These are phyloP conservation scores for Thamnophis elegans DNA, from an alignment of 2,797 vertebrate genomes.

Conservation along the genomic window DNA sequence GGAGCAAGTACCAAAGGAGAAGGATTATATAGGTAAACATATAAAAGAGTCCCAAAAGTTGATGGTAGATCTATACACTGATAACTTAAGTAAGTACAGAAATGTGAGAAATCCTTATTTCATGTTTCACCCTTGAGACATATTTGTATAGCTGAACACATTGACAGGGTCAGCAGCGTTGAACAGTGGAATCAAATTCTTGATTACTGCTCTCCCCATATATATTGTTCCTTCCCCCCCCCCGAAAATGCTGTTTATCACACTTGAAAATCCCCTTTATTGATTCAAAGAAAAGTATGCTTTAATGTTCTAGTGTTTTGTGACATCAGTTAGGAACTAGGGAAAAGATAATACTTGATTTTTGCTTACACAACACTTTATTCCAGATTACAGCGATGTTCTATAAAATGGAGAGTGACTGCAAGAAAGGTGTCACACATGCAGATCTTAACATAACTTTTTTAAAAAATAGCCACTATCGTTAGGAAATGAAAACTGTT, in stretches of 20 bases:
- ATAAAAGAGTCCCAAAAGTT: not conserved
- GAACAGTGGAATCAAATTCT: not conserved
- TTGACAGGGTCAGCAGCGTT: not conserved
- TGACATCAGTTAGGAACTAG: not conserved
- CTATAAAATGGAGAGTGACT: not conserved
- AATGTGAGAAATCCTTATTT: not conserved
- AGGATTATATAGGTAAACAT: not conserved
- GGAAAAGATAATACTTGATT: not conserved
- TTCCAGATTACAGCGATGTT: not conserved
- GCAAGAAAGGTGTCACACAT: not conserved
- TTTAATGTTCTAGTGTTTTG: not conserved
- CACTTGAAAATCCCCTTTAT: not conserved
- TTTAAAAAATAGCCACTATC: not conserved
- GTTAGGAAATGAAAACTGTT: not conserved
- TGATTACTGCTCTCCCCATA: not conserved
- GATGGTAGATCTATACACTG: not conserved
- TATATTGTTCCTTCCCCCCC: not conserved
- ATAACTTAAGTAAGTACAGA: not conserved
- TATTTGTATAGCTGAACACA: not conserved
- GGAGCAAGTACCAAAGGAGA: not conserved
- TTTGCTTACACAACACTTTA: not conserved
- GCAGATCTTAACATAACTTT: not conserved
- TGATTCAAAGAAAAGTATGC: not conserved
- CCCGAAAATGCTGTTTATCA: not conserved
- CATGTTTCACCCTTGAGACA: not conserved